Evolutionary conservation across 1,140 invertebrate genomes (phyloP).

Genomic region (Eueides isabella): DNA sequence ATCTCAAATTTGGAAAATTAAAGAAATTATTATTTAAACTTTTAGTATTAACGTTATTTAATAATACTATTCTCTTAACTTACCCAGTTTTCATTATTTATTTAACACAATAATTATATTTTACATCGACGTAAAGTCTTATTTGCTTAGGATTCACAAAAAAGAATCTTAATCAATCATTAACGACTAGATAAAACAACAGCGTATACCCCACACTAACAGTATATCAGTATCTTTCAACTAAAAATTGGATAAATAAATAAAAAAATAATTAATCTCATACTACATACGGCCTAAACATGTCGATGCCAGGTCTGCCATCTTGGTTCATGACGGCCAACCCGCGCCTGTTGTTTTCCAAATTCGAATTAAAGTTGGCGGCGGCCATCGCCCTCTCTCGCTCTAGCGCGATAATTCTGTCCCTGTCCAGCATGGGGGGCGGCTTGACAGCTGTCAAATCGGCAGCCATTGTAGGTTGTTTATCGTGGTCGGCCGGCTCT

Average conservation of each 20-base stretch:
- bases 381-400: conserved; percentile 74
- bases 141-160: background rate
- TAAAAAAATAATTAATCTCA: conserved; percentile 72
- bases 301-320: conserved; percentile 72
- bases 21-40: too few species aligned
- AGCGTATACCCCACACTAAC: conserved; percentile 3
- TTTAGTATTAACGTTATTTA: background rate
- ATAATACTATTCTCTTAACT: background rate
- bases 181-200: conserved; percentile 10
- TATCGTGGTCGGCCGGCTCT: conserved; percentile 59
- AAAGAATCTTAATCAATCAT: background rate
- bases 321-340: conserved; percentile 77
- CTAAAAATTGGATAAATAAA: conserved; percentile 41
- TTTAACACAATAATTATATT: background rate
- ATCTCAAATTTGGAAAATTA: too few species aligned
- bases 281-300: conserved; percentile 82
- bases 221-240: conserved; percentile 30
- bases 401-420: conserved; percentile 79
- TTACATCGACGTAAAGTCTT: conserved; percentile 4
- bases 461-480: conserved; percentile 61
- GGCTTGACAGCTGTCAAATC: conserved; percentile 78
- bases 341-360: conserved; percentile 76
- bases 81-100: background rate
- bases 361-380: conserved; percentile 78
- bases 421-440: conserved; percentile 71